These are phyloP conservation scores for Brevimyrus niger DNA, from an alignment of 2,113 vertebrate species.

Conservation along the genomic window DNA sequence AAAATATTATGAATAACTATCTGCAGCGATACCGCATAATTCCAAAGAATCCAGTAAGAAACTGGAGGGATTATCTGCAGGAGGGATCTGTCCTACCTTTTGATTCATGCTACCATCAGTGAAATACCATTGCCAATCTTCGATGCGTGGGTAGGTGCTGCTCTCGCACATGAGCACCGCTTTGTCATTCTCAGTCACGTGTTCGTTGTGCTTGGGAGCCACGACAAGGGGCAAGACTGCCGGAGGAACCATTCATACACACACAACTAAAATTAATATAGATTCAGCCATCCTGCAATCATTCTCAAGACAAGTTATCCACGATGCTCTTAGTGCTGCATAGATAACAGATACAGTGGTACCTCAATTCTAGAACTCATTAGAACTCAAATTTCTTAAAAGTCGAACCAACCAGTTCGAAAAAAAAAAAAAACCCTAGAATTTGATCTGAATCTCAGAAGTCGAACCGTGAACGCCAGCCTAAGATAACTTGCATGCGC, in stretches of 20 bases:
- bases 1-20: not conserved
- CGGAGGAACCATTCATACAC: not conserved
- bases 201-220: slow-evolving; percentile 72
- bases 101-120: not conserved
- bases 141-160: slow-evolving; percentile 55
- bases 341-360: not conserved
- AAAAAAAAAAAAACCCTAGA: too few relatives aligned
- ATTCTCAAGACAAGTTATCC: not conserved
- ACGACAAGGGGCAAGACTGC: slow-evolving; percentile 63
- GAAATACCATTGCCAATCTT: slow-evolving; percentile 53
- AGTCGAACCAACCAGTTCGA: too few relatives aligned
- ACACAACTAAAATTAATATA: not conserved
- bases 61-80: not conserved
- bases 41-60: not conserved
- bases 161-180: slow-evolving; percentile 65
- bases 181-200: slow-evolving; percentile 73
- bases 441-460: too few relatives aligned
- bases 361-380: too few relatives aligned
- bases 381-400: too few relatives aligned
- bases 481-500: too few relatives aligned
- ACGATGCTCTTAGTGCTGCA: not conserved
- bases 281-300: not conserved
- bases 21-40: not conserved
- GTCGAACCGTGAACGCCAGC: too few relatives aligned
- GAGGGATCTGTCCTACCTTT: slow-evolving; percentile 3